A percentile compares a stretch with the other conserved stretches of the same genome.
Conservation (phyloP, 2,797 vertebrate species). For the Periophthalmus magnuspinnatus region DNA sequence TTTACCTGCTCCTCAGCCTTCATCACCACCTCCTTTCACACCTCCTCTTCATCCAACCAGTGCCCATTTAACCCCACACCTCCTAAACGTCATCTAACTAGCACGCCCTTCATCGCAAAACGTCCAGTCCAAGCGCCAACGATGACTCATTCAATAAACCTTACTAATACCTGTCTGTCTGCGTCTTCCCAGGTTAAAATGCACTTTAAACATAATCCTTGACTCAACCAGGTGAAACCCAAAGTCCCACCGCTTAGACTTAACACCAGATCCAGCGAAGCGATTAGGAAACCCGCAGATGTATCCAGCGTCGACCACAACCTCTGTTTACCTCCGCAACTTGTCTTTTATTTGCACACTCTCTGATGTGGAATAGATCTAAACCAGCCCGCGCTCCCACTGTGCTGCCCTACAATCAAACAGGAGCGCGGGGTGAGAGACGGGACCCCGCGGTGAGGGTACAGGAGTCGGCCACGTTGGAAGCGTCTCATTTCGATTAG, state of each 20-base stretch:
- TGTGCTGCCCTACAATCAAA: slow-evolving; percentile 54
- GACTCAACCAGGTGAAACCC: not conserved
- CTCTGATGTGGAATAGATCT: slow-evolving; percentile 64
- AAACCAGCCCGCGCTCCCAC: slow-evolving; percentile 40
- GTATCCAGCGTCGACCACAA: slow-evolving; percentile 18
- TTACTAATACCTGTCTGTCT: no score
- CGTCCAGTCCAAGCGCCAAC: no score
- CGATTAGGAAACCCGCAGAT: slow-evolving; percentile 24
- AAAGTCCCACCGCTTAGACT: slow-evolving; percentile 8
- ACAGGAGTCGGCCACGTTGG: slow-evolving; percentile 19
- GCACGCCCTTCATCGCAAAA: no score
- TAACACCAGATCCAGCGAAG: not conserved
- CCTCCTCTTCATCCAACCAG: no score
- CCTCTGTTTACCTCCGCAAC: slow-evolving; percentile 43
- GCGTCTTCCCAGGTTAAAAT: no score
- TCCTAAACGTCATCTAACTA: no score
- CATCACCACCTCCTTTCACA: no score
- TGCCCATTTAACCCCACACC: no score
- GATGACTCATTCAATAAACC: no score
- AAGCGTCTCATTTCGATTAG: slow-evolving; percentile 23
- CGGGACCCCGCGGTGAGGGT: slow-evolving; percentile 20
- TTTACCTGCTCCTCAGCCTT: no score
- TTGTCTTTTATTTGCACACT: slow-evolving; percentile 53
- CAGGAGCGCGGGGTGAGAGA: slow-evolving; percentile 20
- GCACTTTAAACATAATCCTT: not conserved